Evolutionary conservation across 2,797 vertebrate genomes (phyloP).

Genomic region (Oreortyx pictus): DNA sequence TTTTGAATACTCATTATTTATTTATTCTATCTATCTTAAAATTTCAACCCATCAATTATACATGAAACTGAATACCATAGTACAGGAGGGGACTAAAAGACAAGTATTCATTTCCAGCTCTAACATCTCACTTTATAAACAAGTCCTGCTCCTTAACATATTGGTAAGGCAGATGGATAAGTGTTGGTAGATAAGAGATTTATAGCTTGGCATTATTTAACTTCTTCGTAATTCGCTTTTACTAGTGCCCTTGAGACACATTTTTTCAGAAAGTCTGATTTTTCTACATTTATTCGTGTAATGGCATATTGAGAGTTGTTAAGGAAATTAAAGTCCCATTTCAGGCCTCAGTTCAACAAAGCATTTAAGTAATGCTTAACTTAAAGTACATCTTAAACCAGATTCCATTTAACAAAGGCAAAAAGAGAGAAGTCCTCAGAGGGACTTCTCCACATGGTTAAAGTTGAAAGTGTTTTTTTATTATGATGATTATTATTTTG

Average conservation of each 20-base stretch:
- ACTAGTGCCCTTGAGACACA: conserved; percentile 22
- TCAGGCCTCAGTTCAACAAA: conserved; percentile 56
- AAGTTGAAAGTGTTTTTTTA: neutral
- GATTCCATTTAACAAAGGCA: conserved; percentile 22
- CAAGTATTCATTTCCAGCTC: conserved; percentile 34
- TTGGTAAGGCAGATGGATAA: conserved; percentile 41
- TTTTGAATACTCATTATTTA: conserved; percentile 77
- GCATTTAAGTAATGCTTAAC: conserved; percentile 52
- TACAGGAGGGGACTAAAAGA: neutral
- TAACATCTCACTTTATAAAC: conserved; percentile 54
- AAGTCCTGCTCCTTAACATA: conserved; percentile 15
- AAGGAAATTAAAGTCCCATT: conserved; percentile 68
- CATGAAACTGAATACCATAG: conserved; percentile 65
- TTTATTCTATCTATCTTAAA: conserved; percentile 73
- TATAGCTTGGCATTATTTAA: conserved; percentile 60
- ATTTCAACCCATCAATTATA: conserved; percentile 70
- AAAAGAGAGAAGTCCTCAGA: neutral
- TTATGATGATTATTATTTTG: too few relatives aligned
- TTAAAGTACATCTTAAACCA: neutral
- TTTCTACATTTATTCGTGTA: conserved; percentile 46
- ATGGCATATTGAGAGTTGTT: conserved; percentile 42
- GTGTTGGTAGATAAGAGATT: conserved; percentile 47
- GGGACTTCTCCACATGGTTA: neutral
- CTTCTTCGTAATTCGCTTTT: conserved; percentile 47
- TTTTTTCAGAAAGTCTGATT: conserved; percentile 56